Percentiles rank a stretch among this genome's conserved stretches.
These are phyloP conservation scores for Olivierus martensii DNA, from an alignment of 1,140 invertebrate species.

Conservation along the genomic window DNA sequence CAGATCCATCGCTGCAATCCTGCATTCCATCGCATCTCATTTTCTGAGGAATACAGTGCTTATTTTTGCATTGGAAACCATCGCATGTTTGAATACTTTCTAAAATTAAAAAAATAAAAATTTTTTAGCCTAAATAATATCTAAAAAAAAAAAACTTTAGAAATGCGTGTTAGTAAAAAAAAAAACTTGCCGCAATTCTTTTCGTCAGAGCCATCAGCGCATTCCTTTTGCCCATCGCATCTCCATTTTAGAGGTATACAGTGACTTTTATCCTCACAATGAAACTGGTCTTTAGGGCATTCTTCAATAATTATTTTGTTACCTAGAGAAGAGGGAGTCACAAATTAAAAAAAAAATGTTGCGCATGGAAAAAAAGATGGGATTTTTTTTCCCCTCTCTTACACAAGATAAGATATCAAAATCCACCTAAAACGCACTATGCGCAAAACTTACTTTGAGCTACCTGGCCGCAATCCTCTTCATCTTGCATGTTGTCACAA, in stretches of 20 bases:
- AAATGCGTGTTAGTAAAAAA: slow-evolving; percentile 23
- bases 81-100: neutral
- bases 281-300: slow-evolving; percentile 44
- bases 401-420: no score
- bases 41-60: slow-evolving; percentile 65
- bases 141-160: neutral
- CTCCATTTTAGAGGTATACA: slow-evolving; percentile 17
- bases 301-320: neutral
- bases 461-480: no score
- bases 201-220: slow-evolving; percentile 32
- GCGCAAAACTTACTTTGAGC: no score
- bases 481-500: no score
- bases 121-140: no score
- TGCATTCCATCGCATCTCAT: slow-evolving; percentile 64
- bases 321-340: no score
- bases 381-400: no score
- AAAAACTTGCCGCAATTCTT: slow-evolving; percentile 32
- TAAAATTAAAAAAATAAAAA: neutral
- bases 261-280: slow-evolving; percentile 45
- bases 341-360: no score
- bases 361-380: no score
- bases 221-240: slow-evolving; percentile 29
- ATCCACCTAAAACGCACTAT: no score
- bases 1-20: slow-evolving; percentile 38
- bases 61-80: slow-evolving; percentile 40